Conservation (phyloP, 2,888 invertebrate genomes). For the Drosophila prolongata region DNA sequence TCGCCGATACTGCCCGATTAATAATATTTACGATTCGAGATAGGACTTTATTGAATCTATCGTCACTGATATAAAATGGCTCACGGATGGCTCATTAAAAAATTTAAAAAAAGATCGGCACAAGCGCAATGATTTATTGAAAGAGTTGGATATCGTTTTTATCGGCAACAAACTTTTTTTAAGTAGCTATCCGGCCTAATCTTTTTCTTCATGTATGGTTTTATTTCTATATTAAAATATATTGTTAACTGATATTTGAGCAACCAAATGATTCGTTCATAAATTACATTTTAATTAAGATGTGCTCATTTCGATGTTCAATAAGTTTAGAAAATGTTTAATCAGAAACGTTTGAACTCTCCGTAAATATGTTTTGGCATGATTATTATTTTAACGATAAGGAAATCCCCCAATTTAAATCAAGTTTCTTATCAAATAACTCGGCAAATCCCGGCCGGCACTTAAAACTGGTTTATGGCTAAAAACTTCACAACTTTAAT, state of each 20-base stretch:
- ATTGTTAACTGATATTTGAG: too few relatives aligned
- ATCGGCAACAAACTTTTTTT: neutral
- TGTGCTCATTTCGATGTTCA: too few relatives aligned
- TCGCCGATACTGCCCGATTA: slow-evolving; percentile 1
- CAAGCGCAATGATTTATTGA: slow-evolving; percentile 7
- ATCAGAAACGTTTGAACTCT: too few relatives aligned
- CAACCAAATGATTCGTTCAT: too few relatives aligned
- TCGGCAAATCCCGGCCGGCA: neutral
- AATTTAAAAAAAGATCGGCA: slow-evolving; percentile 30
- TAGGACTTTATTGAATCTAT: slow-evolving; percentile 19
- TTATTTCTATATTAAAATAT: too few relatives aligned
- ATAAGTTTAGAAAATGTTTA: too few relatives aligned
- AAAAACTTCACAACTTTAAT: neutral
- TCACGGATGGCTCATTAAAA: slow-evolving; percentile 18
- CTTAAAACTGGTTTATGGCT: neutral
- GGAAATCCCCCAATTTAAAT: too few relatives aligned
- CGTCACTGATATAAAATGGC: slow-evolving; percentile 16
- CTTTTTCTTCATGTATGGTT: neutral
- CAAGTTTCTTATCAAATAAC: neutral
- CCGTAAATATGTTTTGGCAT: too few relatives aligned
- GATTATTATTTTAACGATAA: too few relatives aligned
- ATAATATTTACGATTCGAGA: slow-evolving; percentile 44
- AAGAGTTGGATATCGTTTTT: too few relatives aligned
- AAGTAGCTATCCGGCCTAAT: neutral
- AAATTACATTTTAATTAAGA: too few relatives aligned